A percentile compares a stretch with the other conserved stretches of the same genome.
phyloP scores from a whole-genome alignment of 2,888 invertebrate genomes.

The Plebejus argus region DNA sequence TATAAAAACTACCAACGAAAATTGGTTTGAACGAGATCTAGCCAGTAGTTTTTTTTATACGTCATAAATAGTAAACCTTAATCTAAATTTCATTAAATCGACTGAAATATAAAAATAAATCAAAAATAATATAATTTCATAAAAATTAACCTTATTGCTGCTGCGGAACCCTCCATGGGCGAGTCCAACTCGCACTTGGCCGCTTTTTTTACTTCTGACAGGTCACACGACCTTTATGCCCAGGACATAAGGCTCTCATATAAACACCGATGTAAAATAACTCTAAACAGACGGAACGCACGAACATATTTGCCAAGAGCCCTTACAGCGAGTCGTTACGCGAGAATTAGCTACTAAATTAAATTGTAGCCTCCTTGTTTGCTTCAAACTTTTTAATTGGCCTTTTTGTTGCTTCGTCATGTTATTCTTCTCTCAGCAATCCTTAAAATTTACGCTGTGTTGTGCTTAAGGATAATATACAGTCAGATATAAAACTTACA shows the following conservation, averaged over 20 bases:
- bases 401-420: slow-evolving; percentile 8
- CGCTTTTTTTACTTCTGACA: neutral
- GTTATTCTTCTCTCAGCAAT: neutral
- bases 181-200: too few species aligned
- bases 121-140: too few species aligned
- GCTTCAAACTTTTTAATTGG: slow-evolving; percentile 19
- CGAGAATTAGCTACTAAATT: slow-evolving; percentile 24
- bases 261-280: neutral
- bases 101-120: too few species aligned
- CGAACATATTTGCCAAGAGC: slow-evolving; percentile 11
- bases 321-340: neutral
- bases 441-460: neutral
- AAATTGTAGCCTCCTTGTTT: slow-evolving; percentile 19
- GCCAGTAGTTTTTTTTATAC: too few species aligned
- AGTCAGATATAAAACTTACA: too few species aligned
- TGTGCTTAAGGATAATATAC: neutral
- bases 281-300: neutral
- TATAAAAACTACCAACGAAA: too few species aligned
- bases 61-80: too few species aligned
- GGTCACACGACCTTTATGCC: neutral
- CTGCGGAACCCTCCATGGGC: too few species aligned
- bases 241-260: neutral
- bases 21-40: too few species aligned
- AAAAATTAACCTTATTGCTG: too few species aligned
- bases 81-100: too few species aligned